Conservation (phyloP, 2,888 invertebrate genomes). For the Choristoneura rosaceana region DNA sequence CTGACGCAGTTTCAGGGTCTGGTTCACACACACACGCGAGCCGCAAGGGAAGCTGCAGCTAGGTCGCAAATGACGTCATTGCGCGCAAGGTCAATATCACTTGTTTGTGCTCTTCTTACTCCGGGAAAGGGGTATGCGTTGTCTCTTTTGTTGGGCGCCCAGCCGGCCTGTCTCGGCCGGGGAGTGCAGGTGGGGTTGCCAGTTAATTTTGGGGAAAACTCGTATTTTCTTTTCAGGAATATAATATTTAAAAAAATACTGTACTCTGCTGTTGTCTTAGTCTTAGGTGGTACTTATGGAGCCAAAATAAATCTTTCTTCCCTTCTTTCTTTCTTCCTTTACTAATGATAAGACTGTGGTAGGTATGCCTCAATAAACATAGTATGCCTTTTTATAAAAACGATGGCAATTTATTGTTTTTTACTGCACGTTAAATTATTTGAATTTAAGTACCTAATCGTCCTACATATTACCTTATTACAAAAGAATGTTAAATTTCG, state of each 20-base stretch:
- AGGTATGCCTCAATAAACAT: no score
- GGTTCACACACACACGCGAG: slow-evolving; percentile 68
- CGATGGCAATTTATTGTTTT: no score
- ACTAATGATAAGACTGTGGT: no score
- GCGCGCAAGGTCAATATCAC: slow-evolving; percentile 84
- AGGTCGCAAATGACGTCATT: slow-evolving; percentile 87
- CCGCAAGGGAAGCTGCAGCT: slow-evolving; percentile 78
- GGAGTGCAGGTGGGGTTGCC: slow-evolving; percentile 61
- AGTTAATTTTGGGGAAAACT: slow-evolving; percentile 19
- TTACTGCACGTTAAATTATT: no score
- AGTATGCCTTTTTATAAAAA: no score
- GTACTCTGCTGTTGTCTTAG: no score
- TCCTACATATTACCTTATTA: no score
- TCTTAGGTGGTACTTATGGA: no score
- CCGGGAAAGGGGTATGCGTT: slow-evolving; percentile 39
- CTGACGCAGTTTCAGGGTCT: slow-evolving; percentile 72
- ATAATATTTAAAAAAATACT: background rate
- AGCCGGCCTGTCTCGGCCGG: slow-evolving; percentile 73
- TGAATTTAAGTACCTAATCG: no score
- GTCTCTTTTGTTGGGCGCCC: slow-evolving; percentile 63
- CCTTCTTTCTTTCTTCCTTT: no score
- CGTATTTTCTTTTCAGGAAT: background rate
- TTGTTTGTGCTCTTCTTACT: slow-evolving; percentile 57
- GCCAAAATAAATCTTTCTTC: no score
- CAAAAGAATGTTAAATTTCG: no score